phyloP scores from a whole-genome alignment of 2,797 vertebrate genomes.

The Anniella stebbinsi region DNA sequence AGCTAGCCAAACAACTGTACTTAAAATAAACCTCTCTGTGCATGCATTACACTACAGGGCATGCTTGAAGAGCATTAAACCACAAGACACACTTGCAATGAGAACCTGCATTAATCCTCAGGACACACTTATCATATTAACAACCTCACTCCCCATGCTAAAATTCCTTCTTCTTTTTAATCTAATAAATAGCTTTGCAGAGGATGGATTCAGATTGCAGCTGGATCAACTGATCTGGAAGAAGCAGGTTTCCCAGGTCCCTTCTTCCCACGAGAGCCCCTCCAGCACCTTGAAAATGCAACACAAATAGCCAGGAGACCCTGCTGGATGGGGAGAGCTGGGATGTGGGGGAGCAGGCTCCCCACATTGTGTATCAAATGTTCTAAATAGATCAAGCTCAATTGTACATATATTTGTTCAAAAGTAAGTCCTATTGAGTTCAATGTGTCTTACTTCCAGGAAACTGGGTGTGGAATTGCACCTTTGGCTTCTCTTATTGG shows the following conservation, averaged over 20 bases:
- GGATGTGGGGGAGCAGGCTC: no score
- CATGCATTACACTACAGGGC: fast-evolving
- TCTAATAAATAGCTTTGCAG: not conserved
- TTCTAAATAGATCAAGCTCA: not conserved
- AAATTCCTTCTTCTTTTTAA: not conserved
- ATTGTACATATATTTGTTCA: not conserved
- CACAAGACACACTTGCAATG: fast-evolving
- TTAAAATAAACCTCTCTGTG: not conserved
- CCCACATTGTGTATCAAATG: no score
- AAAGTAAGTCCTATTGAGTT: no score
- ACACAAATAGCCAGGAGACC: no score
- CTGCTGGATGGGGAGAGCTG: no score
- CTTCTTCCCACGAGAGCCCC: no score
- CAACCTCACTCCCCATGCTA: not conserved
- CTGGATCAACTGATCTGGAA: no score
- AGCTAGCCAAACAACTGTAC: not conserved
- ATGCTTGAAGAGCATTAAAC: fast-evolving
- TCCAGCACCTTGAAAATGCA: no score
- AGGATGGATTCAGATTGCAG: no score
- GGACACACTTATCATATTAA: fast-evolving
- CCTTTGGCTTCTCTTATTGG: not conserved
- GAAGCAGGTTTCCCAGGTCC: no score
- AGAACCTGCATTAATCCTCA: not conserved
- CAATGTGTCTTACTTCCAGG: no score
- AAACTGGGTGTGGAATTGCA: not conserved